These are phyloP conservation scores for Prunella strophiata DNA, from an alignment of 2,797 vertebrate genomes.

Conservation along the genomic window DNA sequence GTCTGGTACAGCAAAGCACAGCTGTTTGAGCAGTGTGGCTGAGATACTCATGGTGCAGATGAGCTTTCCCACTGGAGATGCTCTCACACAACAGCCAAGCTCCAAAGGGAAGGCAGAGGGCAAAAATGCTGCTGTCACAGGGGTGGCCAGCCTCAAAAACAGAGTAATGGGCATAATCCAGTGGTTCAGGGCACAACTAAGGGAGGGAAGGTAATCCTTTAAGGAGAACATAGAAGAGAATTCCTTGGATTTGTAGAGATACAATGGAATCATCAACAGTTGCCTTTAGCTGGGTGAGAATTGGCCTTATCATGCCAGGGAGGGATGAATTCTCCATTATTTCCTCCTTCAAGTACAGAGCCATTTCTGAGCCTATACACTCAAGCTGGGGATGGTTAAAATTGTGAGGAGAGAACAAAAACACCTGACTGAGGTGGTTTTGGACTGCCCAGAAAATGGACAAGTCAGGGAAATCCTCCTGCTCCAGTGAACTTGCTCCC, in stretches of 20 bases:
- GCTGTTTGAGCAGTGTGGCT: neutral
- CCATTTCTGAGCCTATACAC: neutral
- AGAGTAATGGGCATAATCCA: neutral
- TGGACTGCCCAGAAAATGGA: neutral
- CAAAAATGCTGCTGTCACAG: neutral
- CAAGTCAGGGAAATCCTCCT: neutral
- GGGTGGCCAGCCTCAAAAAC: neutral
- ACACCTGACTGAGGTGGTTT: neutral
- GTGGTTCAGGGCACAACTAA: neutral
- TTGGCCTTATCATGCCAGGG: too few relatives aligned
- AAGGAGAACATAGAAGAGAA: neutral
- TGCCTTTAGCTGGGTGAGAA: neutral
- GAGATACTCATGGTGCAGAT: accelerated
- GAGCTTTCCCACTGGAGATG: neutral
- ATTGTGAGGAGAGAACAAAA: neutral
- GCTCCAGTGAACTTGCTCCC: neutral
- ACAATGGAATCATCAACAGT: neutral
- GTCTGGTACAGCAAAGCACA: neutral
- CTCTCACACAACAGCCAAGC: neutral
- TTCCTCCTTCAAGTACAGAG: neutral
- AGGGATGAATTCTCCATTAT: neutral
- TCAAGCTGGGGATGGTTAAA: neutral
- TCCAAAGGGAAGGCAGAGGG: neutral
- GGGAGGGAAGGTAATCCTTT: neutral
- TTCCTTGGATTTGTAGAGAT: neutral